These are phyloP conservation scores for Hydroisotoma schaefferi DNA, from an alignment of 2,888 invertebrate species.

Conservation along the genomic window DNA sequence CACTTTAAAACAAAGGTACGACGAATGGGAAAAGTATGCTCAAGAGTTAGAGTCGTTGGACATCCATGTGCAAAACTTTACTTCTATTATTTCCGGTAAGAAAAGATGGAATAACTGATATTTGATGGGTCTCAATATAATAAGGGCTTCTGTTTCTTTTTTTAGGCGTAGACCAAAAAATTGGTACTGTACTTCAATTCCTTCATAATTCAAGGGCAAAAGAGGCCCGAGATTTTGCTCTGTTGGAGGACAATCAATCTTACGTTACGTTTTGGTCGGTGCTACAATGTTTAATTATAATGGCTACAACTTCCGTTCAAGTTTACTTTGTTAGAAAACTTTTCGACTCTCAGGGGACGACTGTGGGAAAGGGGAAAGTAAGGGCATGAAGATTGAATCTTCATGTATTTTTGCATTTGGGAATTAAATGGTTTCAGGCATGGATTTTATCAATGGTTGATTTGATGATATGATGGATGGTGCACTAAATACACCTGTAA, in stretches of 20 bases:
- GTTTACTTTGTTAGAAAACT: slow-evolving; percentile 86
- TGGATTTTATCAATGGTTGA: no score
- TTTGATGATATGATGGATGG: no score
- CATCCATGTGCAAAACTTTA: slow-evolving; percentile 84
- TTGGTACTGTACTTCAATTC: slow-evolving; percentile 77
- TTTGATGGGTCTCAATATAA: background rate
- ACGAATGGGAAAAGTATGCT: slow-evolving; percentile 88
- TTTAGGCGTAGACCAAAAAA: slow-evolving; percentile 70
- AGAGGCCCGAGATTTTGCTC: slow-evolving; percentile 77
- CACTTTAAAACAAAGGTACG: slow-evolving; percentile 60
- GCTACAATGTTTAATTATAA: slow-evolving; percentile 76
- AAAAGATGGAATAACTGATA: background rate
- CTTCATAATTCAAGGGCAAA: slow-evolving; percentile 76
- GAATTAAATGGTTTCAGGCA: no score
- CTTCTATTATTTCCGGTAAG: slow-evolving; percentile 51
- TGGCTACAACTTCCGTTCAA: slow-evolving; percentile 71
- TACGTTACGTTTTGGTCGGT: slow-evolving; percentile 89
- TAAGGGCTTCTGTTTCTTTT: no score
- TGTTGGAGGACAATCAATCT: slow-evolving; percentile 73
- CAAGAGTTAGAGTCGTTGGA: slow-evolving; percentile 83
- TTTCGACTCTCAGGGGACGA: slow-evolving; percentile 63
- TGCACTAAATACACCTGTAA: no score
- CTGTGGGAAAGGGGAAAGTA: slow-evolving; percentile 34
- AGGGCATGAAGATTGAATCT: slow-evolving; percentile 27
- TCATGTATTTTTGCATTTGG: no score